Conservation (phyloP, 2,113 vertebrate genomes). For the Toxotes jaculatrix region DNA sequence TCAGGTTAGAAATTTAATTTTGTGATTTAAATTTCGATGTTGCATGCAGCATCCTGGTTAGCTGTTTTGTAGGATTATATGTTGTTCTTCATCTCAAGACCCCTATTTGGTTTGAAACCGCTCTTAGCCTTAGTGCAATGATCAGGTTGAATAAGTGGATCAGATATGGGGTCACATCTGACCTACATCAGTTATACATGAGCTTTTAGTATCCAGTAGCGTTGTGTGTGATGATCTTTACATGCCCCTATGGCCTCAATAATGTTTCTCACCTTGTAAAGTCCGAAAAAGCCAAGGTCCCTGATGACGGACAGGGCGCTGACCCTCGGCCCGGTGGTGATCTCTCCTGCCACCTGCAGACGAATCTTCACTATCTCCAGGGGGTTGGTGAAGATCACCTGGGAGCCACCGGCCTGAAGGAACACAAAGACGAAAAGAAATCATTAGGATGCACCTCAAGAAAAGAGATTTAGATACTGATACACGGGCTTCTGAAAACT, state of each 20-base stretch:
- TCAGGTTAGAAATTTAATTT: not conserved
- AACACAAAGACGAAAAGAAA: constrained; percentile 11
- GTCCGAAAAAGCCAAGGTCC: constrained; percentile 90
- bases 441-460: not conserved
- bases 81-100: too few relatives aligned
- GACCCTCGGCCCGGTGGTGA: constrained; percentile 89
- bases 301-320: constrained; percentile 88
- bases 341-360: constrained; percentile 92
- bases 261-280: constrained; percentile 86
- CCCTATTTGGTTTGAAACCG: not conserved
- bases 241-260: constrained; percentile 4
- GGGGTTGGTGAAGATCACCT: constrained; percentile 93
- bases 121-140: not conserved
- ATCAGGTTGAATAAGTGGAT: not conserved
- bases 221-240: not conserved
- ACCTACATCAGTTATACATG: not conserved
- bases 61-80: not conserved
- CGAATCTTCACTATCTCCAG: constrained; percentile 94
- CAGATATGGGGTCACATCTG: not conserved
- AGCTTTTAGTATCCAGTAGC: not conserved
- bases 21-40: not conserved
- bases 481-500: not conserved
- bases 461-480: not conserved
- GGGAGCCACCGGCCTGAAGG: constrained; percentile 89
- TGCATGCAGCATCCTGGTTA: not conserved